Percentiles rank a stretch among this genome's conserved stretches.
These are phyloP conservation scores for Phymatocera aterrima DNA, from an alignment of 2,888 invertebrate genomes.

Conservation along the genomic window DNA sequence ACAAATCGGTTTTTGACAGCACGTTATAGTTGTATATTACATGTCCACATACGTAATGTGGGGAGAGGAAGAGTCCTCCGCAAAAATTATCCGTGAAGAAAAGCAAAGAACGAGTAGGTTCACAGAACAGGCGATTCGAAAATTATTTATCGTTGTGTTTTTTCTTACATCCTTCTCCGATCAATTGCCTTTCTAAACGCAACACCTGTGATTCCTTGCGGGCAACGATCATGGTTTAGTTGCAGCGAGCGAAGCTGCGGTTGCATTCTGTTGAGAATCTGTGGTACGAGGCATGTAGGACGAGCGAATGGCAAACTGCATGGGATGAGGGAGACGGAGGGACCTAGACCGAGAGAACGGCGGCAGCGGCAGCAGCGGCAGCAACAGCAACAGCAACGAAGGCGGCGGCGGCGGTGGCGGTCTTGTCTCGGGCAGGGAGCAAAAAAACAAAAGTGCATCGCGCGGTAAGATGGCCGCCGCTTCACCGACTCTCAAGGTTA, in stretches of 20 bases:
- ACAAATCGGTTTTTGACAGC: no score
- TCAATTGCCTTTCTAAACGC: neutral
- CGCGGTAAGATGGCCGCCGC: constrained; percentile 71
- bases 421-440: constrained; percentile 35
- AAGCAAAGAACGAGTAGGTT: no score
- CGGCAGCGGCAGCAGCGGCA: constrained; percentile 27
- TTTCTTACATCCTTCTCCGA: neutral
- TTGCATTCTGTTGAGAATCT: constrained; percentile 68
- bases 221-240: constrained; percentile 25
- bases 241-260: constrained; percentile 46
- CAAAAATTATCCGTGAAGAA: no score
- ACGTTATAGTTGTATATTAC: no score
- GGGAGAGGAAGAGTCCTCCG: no score
- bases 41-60: no score
- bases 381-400: neutral
- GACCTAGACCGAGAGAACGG: constrained; percentile 42
- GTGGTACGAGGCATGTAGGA: constrained; percentile 72
- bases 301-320: constrained; percentile 69
- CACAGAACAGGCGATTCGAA: no score
- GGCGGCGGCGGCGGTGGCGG: neutral
- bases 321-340: constrained; percentile 50
- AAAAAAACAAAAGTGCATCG: constrained; percentile 70
- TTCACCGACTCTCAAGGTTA: constrained; percentile 71
- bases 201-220: constrained; percentile 10
- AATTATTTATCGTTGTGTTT: neutral